Evolutionary conservation across 2,797 vertebrate genomes (phyloP).

Genomic region (Myotis findleyi): DNA sequence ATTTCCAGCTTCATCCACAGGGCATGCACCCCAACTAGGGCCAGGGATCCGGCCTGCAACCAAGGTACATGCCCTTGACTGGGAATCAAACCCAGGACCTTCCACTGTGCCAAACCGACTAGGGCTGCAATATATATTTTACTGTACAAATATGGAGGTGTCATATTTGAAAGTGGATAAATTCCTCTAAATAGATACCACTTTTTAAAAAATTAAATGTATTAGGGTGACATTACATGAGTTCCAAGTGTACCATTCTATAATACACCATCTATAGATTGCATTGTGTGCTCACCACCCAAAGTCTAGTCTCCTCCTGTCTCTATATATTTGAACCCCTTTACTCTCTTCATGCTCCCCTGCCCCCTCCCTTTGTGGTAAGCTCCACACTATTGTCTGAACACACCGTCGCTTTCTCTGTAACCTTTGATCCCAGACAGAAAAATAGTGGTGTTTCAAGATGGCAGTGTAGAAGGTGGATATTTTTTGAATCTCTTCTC

Average conservation of each 20-base stretch:
- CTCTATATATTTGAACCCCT: not conserved
- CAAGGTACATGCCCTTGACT: too few species aligned
- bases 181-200: not conserved
- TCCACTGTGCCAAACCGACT: too few species aligned
- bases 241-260: not conserved
- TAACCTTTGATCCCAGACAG: not conserved
- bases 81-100: too few species aligned
- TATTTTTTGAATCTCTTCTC: not conserved
- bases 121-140: not conserved
- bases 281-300: not conserved
- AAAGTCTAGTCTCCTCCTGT: not conserved
- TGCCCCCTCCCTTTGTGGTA: not conserved
- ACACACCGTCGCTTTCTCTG: not conserved
- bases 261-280: not conserved
- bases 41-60: too few species aligned
- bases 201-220: not conserved
- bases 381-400: not conserved
- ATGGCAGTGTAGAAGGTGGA: not conserved
- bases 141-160: not conserved
- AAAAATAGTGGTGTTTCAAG: not conserved
- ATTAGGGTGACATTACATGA: not conserved
- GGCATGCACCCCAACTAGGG: too few species aligned
- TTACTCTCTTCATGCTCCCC: not conserved
- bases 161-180: not conserved
- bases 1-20: not conserved